phyloP scores from a whole-genome alignment of 2,113 vertebrate species.

The Paracyprichromis sp. region DNA sequence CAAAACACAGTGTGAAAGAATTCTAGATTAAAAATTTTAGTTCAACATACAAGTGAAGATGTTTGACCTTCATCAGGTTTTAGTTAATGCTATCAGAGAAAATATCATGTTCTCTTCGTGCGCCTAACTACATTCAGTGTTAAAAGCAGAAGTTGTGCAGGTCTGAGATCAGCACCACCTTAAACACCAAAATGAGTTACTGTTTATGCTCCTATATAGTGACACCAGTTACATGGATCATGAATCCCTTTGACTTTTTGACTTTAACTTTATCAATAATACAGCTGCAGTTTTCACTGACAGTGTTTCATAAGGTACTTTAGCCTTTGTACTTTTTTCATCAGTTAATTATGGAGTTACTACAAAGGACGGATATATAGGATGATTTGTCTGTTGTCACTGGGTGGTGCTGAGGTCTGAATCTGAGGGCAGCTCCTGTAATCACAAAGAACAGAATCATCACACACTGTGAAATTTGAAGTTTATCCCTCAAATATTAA shows the following conservation, averaged over 20 bases:
- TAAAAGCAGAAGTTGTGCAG: not conserved
- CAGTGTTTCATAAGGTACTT: not conserved
- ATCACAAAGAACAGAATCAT: not conserved
- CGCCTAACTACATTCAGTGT: not conserved
- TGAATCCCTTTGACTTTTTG: not conserved
- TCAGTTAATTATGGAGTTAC: not conserved
- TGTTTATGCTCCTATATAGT: not conserved
- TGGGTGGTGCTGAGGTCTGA: not conserved
- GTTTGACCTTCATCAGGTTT: not conserved
- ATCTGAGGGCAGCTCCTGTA: not conserved
- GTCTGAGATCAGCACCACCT: not conserved
- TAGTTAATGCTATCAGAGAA: not conserved
- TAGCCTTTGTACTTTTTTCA: not conserved
- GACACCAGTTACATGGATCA: not conserved
- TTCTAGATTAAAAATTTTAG: not conserved
- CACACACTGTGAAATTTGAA: not conserved
- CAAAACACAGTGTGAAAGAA: not conserved
- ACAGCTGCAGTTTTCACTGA: not conserved
- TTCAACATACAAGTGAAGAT: not conserved
- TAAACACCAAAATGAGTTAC: not conserved
- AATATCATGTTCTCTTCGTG: not conserved
- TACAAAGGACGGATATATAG: not conserved
- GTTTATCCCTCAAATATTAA: not conserved
- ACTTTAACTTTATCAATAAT: not conserved
- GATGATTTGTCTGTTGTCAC: not conserved